Evolutionary conservation across 2,888 invertebrate species (phyloP).

Genomic region (Lottia gigantea): DNA sequence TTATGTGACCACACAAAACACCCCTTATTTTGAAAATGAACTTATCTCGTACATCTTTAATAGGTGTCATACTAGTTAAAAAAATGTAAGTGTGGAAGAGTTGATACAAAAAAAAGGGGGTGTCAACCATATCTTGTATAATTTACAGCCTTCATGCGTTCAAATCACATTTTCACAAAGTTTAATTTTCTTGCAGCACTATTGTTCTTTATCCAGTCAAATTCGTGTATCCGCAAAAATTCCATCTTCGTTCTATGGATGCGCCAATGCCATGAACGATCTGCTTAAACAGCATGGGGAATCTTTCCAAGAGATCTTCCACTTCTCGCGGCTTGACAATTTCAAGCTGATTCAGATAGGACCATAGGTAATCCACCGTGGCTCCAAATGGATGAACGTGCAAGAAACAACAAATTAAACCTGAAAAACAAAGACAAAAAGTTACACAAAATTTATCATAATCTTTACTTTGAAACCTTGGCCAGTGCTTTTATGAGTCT

Average conservation of each 20-base stretch:
- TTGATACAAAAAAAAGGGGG: too few relatives aligned
- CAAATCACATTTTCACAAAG: too few relatives aligned
- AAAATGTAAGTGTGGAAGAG: too few relatives aligned
- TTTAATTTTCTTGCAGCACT: not conserved
- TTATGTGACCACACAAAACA: too few relatives aligned
- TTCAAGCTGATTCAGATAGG: conserved; percentile 85
- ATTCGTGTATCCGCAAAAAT: conserved; percentile 77
- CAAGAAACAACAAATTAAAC: conserved; percentile 87
- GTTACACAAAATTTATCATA: too few relatives aligned
- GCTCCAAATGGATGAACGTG: conserved; percentile 94
- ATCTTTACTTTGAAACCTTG: too few relatives aligned
- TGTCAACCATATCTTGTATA: too few relatives aligned
- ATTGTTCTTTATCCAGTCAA: not conserved
- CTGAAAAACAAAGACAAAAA: conserved; percentile 64
- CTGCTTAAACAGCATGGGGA: conserved; percentile 83
- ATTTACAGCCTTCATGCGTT: too few relatives aligned
- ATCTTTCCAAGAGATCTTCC: conserved; percentile 76
- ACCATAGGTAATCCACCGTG: conserved; percentile 88
- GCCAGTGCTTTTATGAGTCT: too few relatives aligned
- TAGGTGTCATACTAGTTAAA: too few relatives aligned
- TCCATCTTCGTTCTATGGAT: conserved; percentile 87
- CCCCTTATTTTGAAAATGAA: too few relatives aligned
- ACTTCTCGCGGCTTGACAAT: conserved; percentile 76
- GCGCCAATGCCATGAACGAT: conserved; percentile 85
- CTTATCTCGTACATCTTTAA: too few relatives aligned